Base-by-base conservation (phyloP, 2,797 vertebrate genomes). In the Okamejei kenojei region DNA sequence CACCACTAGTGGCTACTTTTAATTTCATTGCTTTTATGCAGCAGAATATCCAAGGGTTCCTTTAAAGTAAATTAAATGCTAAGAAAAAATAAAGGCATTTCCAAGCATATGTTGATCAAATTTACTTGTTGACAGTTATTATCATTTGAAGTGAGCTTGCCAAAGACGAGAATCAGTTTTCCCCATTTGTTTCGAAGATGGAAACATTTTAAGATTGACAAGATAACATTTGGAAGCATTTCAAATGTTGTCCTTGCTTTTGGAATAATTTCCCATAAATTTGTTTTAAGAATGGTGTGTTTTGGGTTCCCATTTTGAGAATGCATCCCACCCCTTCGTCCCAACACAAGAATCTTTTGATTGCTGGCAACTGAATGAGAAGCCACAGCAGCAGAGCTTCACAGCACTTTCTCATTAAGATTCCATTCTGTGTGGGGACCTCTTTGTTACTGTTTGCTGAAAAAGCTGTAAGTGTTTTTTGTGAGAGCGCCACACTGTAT, bases 381-480 rank as follows among this genome's bases (percentile, higher is more conserved):
- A 73, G 45, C 71, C 71, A 45, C 71, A 58, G 45, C 76, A 74
- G 71, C 71, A 92, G 73, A 76, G 35, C 71, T 45, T 38, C 45
- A 92, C 71, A 76, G 90, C 35, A 73, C 54, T 76, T 54, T 92
- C 90, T 71, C 65, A 74, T 91, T 91, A 91, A 91, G 32, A 91
- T 91, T 73, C 90, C 35, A 91, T 68, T 45, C 68, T 21, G 32
- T 91, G 90, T 91, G 90, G 38, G 45, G 65, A 29, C 38, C 23
- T 26, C 90, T 54, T 92, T 91, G 90, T 74, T 71, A 74, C 38
- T 29, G 90, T 92, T 54, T 92, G 32, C 73, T 92, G 68, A 91
- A 91, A 91, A 74, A 91, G 26, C 65, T 91, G 81, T 58, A 91
- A 91, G 26, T 92, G 71, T 92, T 92, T 92, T 74, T 73, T 45